Evolutionary conservation across 2,888 invertebrate genomes (phyloP).

Genomic region (Chloroclystis v-ata): DNA sequence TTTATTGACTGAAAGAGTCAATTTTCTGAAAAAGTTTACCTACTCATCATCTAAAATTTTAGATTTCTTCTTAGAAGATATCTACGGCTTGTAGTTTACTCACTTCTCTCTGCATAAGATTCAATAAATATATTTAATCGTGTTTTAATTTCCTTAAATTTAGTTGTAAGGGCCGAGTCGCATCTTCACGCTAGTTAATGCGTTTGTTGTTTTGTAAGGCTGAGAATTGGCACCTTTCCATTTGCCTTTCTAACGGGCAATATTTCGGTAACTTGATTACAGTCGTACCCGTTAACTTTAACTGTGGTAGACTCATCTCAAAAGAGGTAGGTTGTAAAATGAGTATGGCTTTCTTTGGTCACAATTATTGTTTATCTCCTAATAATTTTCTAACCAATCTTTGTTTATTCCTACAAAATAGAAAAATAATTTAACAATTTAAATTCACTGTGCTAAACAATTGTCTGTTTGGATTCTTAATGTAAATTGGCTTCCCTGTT

Average conservation of each 20-base stretch:
- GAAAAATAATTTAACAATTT: too few relatives aligned
- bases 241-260: constrained; percentile 30
- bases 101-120: too few relatives aligned
- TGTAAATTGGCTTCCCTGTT: constrained; percentile 17
- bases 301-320: constrained; percentile 13
- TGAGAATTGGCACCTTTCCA: constrained; percentile 27
- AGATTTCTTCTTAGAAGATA: too few relatives aligned
- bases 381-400: too few relatives aligned
- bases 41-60: too few relatives aligned
- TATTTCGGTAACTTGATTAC: constrained; percentile 31
- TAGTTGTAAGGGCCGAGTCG: constrained; percentile 16
- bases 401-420: not conserved
- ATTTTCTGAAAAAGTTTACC: too few relatives aligned
- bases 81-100: too few relatives aligned
- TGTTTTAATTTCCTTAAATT: not conserved
- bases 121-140: not conserved
- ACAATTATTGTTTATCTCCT: too few relatives aligned
- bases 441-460: too few relatives aligned
- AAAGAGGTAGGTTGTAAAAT: constrained; percentile 3
- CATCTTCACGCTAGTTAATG: constrained; percentile 15
- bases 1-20: too few relatives aligned
- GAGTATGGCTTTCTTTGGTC: too few relatives aligned
- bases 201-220: constrained; percentile 10
- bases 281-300: constrained; percentile 23
- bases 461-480: too few relatives aligned